Base-by-base conservation (phyloP, 1,140 invertebrate species). In the Bombus difficillimus region DNA sequence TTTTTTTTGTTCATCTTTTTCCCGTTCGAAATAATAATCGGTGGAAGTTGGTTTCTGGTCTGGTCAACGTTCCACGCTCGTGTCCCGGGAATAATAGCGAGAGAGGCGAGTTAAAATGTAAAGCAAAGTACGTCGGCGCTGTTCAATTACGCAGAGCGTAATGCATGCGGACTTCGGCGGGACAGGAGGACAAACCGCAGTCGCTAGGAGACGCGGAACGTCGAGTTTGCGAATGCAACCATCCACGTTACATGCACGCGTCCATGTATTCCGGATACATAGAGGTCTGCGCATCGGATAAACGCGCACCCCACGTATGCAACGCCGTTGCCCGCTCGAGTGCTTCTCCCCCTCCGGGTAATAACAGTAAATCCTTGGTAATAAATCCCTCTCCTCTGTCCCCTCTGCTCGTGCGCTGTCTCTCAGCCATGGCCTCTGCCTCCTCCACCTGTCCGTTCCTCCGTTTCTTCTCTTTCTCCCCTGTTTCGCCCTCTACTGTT, bases 301-400 rank as follows among this genome's bases (percentile, higher is more conserved):
- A 86, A 89, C 85, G 89, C 59, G 28, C 86, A 90, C 89, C 90
- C 88, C 85, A 77, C 87, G 81, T 77, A 88, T 90, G 89, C 92
- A 92, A 85, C 92, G 91, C 78, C 85, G 90, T 87, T 91, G 83
- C 85, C 82, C 83, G 79, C 83, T 91, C 59, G 83, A 91, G 86
- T 89, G 91, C 89, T 84, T 85, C 88, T 89, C 82, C 89, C 93
- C 93, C 93, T 92, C 89, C 88, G 88, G 93, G 93, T 94, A 95
- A 94, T 95, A 95, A 95, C 94, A 95, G 93, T 94, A 95, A 95
- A 94, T 95, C 91, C 92, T 92, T 80, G 88, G 93, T 91, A 93
- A 94, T 94, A 94, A 94, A 94, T 94, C 92, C 94, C 91, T 90
- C 91, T 81, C 57, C 41, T 68, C 75, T 87, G 62, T 83, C 87